Evolutionary conservation across 2,113 vertebrate genomes (phyloP), one percentile per base, ranked within the genome.

Genomic region (Aplodontia rufa): DNA sequence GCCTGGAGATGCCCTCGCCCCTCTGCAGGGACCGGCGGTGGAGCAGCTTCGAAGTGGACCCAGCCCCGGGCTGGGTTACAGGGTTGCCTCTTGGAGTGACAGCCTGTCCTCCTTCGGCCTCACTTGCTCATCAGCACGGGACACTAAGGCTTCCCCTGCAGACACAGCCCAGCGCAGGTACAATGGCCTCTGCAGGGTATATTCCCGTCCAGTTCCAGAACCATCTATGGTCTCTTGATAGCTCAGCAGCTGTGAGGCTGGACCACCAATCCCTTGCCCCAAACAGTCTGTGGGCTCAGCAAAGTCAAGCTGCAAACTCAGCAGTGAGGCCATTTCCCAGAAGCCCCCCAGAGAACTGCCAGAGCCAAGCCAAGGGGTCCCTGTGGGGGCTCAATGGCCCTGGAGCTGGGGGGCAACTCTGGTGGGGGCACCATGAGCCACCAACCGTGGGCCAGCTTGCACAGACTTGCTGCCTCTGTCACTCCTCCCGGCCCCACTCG

Each of bases 51-150:
- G 8, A 53, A 28, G 47, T 0, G 6, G 3, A 30, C 89, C 93
- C 92, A 97, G 97, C 82, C 93, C 94, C 84, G 12, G 66, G 30
- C 3, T 5, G 22, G 74, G 40, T 30, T n/a, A 28, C 4, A 53
- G 82, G 26, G 8, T 58, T 87, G 58, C 55, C 83, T 30, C 55
- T 86, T 16, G 1, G 42, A 51, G 19, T 3, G 60, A 42, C 64
- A 6, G 9, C 35, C 64, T 76, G 16, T 1, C 17, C 30, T 49
- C 35, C 12, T 37, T 4, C 0, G 22, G 55, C 66, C 58, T 19
- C 30, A 22, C 40, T 14, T 82, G 28, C 68, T 72, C 51, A 0
- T 47, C 78, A 66, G 28, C 19, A 68, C 13, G n/a, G 66, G 64
- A 6, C 24, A 5, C 19, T 32, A 45, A 2, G 2, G 11, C 42